These are phyloP conservation scores for Germaria angustata DNA, from an alignment of 2,888 invertebrate species.

Conservation along the genomic window DNA sequence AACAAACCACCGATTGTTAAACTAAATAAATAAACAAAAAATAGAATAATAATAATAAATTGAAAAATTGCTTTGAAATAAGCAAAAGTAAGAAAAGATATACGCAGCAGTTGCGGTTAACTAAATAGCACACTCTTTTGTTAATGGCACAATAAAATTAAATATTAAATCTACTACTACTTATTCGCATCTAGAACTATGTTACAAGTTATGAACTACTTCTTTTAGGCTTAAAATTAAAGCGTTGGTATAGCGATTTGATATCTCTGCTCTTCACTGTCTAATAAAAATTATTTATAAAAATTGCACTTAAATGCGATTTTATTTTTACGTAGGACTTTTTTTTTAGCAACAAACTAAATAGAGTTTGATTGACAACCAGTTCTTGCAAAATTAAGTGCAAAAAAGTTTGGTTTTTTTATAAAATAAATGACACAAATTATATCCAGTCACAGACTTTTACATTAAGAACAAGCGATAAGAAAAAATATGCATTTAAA, in stretches of 20 bases:
- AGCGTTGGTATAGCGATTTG: neutral
- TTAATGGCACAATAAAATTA: neutral
- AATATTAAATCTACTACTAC: too few species aligned
- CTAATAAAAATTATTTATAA: constrained; percentile 4
- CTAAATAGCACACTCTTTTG: neutral
- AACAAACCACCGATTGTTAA: constrained; percentile 40
- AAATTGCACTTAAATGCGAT: constrained; percentile 39
- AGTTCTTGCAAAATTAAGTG: constrained; percentile 4
- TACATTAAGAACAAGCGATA: neutral
- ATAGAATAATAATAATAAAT: constrained; percentile 29
- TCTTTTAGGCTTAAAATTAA: neutral
- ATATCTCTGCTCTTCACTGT: neutral
- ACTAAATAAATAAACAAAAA: constrained; percentile 19
- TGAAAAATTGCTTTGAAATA: constrained; percentile 36
- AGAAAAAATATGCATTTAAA: too few species aligned
- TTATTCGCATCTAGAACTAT: too few species aligned
- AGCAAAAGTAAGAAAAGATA: constrained; percentile 1
- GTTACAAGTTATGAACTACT: neutral
- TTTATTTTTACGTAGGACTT: constrained; percentile 20
- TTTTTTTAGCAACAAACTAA: constrained; percentile 25
- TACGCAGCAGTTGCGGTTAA: neutral
- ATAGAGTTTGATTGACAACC: constrained; percentile 51
- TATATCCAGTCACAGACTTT: neutral
- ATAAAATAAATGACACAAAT: neutral
- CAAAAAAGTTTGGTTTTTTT: neutral